phyloP scores from a whole-genome alignment of 2,888 invertebrate genomes.

The Deroplatys truncata region DNA sequence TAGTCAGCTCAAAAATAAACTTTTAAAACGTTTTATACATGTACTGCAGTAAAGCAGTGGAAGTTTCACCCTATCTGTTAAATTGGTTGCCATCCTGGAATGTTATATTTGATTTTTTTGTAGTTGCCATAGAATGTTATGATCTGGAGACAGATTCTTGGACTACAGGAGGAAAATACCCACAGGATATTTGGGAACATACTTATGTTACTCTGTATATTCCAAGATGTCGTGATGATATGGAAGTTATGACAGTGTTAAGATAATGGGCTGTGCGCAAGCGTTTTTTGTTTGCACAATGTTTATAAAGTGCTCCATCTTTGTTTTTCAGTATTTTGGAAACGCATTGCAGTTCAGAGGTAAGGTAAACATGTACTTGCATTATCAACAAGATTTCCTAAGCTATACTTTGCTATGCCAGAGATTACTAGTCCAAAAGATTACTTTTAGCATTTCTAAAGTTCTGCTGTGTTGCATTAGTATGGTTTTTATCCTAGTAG shows the following conservation, averaged over 20 bases:
- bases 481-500: neutral
- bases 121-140: constrained; percentile 60
- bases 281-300: neutral
- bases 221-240: constrained; percentile 54
- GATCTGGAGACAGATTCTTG: constrained; percentile 58
- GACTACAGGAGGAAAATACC: constrained; percentile 59
- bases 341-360: neutral
- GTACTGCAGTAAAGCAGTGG: too few relatives aligned
- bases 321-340: neutral
- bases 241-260: constrained; percentile 44
- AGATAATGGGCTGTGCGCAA: neutral
- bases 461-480: neutral
- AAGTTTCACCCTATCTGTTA: too few relatives aligned
- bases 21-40: too few relatives aligned
- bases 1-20: too few relatives aligned
- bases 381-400: neutral
- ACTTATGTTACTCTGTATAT: constrained; percentile 63
- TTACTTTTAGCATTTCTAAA: neutral
- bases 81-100: neutral
- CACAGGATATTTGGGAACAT: constrained; percentile 69
- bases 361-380: neutral
- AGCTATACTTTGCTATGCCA: neutral
- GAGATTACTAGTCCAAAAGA: neutral
- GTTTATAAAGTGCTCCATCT: neutral
- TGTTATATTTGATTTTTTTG: constrained; percentile 16